These are phyloP conservation scores for Athrips mouffetella DNA, from an alignment of 2,888 invertebrate species.

Conservation along the genomic window DNA sequence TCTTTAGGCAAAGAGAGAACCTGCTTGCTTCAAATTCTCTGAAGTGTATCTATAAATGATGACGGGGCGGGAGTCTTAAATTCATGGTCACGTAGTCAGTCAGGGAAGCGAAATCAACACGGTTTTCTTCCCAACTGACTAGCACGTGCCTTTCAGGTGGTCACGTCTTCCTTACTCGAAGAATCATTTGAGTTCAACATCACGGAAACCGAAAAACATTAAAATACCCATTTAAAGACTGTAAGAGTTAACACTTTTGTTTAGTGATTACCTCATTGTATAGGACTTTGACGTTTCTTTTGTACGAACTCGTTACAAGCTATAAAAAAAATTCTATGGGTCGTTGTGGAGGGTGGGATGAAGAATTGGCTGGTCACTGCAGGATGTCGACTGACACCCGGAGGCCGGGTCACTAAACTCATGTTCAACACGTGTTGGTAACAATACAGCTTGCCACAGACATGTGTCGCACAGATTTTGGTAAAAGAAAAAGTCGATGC, in stretches of 20 bases:
- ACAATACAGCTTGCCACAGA: constrained; percentile 30
- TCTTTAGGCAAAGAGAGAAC: background rate
- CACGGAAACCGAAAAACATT: constrained; percentile 3
- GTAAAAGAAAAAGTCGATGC: constrained; percentile 23
- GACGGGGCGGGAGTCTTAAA: constrained; percentile 21
- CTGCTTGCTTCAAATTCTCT: constrained; percentile 13
- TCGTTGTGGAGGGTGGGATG: constrained; percentile 32
- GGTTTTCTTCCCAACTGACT: constrained; percentile 21
- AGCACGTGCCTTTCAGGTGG: constrained; percentile 27
- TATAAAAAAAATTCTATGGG: constrained; percentile 39
- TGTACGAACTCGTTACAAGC: constrained; percentile 41
- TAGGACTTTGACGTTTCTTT: constrained; percentile 23
- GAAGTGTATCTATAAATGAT: constrained; percentile 20
- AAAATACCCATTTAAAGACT: background rate
- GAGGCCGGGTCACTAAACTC: constrained; percentile 53
- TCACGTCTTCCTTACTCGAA: constrained; percentile 27
- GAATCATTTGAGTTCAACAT: background rate
- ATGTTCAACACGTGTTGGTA: constrained; percentile 44
- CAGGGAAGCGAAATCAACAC: constrained; percentile 18
- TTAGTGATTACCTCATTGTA: constrained; percentile 3
- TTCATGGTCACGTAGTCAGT: constrained; percentile 44
- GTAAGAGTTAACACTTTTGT: constrained; percentile 15
- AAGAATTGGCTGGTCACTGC: constrained; percentile 39
- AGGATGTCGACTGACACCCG: constrained; percentile 55
- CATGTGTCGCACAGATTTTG: constrained; percentile 41